A percentile compares a stretch with the other conserved stretches of the same genome.
Evolutionary conservation across 2,113 vertebrate genomes (phyloP).

Genomic region (Melanotaenia duboulayi): DNA sequence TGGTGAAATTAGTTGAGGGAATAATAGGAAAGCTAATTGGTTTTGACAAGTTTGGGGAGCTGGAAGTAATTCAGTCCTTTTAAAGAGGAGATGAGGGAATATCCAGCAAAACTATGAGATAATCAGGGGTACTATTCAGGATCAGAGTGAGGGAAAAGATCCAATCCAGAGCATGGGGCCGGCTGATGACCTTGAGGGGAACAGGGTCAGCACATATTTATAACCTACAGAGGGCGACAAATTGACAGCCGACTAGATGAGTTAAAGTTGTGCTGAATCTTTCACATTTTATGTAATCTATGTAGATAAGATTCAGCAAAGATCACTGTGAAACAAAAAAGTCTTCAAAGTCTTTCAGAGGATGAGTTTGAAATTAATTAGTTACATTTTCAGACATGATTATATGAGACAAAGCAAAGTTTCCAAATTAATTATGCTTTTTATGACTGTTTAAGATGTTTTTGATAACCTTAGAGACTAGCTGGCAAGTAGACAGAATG

Average conservation of each 20-base stretch:
- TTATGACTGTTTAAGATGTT: neutral
- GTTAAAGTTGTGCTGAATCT: slow-evolving; percentile 1
- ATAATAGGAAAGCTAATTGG: slow-evolving; percentile 88
- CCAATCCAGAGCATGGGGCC: slow-evolving; percentile 57
- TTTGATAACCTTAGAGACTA: slow-evolving; percentile 5
- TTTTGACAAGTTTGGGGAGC: slow-evolving; percentile 87
- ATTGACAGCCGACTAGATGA: slow-evolving; percentile 14
- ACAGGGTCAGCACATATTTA: slow-evolving; percentile 3
- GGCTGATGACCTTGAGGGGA: slow-evolving; percentile 52
- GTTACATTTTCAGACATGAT: neutral
- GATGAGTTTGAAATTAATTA: neutral
- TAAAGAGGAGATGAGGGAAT: slow-evolving; percentile 81
- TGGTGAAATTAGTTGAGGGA: slow-evolving; percentile 82
- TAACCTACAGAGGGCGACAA: slow-evolving; percentile 61
- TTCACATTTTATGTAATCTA: neutral
- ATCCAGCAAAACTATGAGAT: slow-evolving; percentile 84
- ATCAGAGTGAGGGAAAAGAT: slow-evolving; percentile 47
- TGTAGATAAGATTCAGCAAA: neutral
- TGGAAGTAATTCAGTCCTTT: slow-evolving; percentile 86
- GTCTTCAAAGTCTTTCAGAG: neutral
- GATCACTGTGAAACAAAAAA: neutral
- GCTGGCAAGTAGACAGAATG: slow-evolving; percentile 11
- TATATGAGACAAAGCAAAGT: neutral
- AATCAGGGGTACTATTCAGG: slow-evolving; percentile 79
- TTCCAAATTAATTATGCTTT: neutral